These are phyloP conservation scores for Scaptomyza tumidula DNA, from an alignment of 2,888 invertebrate genomes.

Conservation along the genomic window DNA sequence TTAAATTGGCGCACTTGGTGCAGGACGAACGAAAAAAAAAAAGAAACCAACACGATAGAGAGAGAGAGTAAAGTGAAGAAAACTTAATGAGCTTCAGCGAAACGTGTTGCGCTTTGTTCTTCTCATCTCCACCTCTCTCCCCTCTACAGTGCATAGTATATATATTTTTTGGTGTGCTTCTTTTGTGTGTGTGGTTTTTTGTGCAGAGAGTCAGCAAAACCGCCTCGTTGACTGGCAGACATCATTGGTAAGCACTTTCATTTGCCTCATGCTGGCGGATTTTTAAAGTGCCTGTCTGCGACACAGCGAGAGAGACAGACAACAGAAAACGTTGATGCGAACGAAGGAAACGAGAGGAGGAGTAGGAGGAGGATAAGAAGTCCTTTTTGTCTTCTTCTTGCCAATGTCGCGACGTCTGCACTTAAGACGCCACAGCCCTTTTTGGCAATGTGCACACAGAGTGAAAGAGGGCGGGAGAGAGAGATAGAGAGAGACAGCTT, in stretches of 20 bases:
- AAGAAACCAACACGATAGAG: not conserved
- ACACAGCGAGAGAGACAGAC: slow-evolving; percentile 4
- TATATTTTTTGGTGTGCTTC: not conserved
- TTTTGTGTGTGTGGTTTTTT: slow-evolving; percentile 14
- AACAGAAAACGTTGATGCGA: too few species aligned
- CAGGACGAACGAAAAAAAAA: slow-evolving; percentile 20
- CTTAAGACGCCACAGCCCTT: slow-evolving; percentile 41
- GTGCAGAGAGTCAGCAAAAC: not conserved
- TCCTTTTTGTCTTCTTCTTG: slow-evolving; percentile 15
- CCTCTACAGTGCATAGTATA: not conserved
- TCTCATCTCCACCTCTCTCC: not conserved
- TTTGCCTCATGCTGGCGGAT: slow-evolving; percentile 39
- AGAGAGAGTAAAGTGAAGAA: not conserved
- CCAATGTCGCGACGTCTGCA: slow-evolving; percentile 16
- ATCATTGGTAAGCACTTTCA: slow-evolving; percentile 37
- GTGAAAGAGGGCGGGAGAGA: slow-evolving; percentile 23
- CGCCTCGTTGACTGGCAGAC: slow-evolving; percentile 24
- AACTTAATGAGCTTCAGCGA: slow-evolving; percentile 54
- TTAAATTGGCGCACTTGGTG: slow-evolving; percentile 45
- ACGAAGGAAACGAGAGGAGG: not conserved
- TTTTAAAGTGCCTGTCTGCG: slow-evolving; percentile 44
- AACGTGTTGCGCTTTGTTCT: slow-evolving; percentile 58
- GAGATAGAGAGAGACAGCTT: slow-evolving; percentile 34
- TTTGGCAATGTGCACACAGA: slow-evolving; percentile 1
- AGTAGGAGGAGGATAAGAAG: not conserved